Conservation (phyloP, 2,797 vertebrate species). For the Dermochelys coriacea region DNA sequence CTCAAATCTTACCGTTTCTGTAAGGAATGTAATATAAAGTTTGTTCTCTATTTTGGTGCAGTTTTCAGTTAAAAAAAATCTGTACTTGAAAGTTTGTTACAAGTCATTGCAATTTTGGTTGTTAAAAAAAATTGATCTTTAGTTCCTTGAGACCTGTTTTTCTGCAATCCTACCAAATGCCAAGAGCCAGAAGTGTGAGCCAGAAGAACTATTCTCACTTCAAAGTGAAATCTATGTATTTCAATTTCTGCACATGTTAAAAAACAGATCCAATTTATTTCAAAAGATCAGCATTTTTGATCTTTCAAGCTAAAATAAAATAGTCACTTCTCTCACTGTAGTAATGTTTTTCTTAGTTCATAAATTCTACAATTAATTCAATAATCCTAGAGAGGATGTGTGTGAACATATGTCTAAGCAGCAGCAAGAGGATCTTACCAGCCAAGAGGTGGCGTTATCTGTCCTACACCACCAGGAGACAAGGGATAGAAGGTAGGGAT, state of each 20-base stretch:
- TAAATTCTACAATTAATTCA: not conserved
- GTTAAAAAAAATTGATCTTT: conserved; percentile 59
- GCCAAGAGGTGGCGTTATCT: conserved; percentile 97
- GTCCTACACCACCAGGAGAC: conserved; percentile 95
- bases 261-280: conserved; percentile 62
- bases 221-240: conserved; percentile 69
- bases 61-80: conserved; percentile 37
- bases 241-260: conserved; percentile 58
- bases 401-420: conserved; percentile 22
- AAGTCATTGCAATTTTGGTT: conserved; percentile 58
- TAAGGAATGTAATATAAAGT: not conserved
- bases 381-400: not conserved
- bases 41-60: conserved; percentile 23
- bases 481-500: conserved; percentile 97
- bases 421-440: conserved; percentile 88
- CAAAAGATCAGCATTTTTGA: conserved; percentile 42
- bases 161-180: conserved; percentile 55
- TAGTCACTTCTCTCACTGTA: conserved; percentile 40
- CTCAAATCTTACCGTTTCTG: not conserved
- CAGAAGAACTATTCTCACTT: conserved; percentile 69
- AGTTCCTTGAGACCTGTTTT: conserved; percentile 42
- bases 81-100: conserved; percentile 48
- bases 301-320: conserved; percentile 66
- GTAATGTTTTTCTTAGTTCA: conserved; percentile 16
- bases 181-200: conserved; percentile 71